Evolutionary conservation across 2,888 invertebrate species (phyloP).

Genomic region (Lycocerus yunnanus): DNA sequence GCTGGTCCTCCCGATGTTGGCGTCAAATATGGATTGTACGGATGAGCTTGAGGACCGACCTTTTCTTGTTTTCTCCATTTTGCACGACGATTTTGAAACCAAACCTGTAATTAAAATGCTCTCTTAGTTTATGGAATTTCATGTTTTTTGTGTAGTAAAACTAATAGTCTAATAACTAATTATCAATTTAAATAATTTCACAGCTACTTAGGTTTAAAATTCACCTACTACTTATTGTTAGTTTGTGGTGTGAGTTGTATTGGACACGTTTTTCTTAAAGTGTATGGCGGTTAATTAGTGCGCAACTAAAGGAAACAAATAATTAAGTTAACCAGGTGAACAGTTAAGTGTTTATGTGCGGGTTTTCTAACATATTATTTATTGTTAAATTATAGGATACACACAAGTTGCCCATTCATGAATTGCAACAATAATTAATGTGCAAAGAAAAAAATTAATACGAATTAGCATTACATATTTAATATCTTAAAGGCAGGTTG

Average conservation of each 20-base stretch:
- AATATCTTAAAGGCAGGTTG: not conserved
- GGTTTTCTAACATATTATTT: constrained; percentile 33
- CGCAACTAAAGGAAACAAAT: constrained; percentile 26
- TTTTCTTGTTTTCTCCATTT: constrained; percentile 95
- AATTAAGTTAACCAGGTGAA: constrained; percentile 30
- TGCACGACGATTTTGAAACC: constrained; percentile 91
- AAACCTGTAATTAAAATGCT: constrained; percentile 68
- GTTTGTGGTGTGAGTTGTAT: not conserved
- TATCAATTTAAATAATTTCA: constrained; percentile 8
- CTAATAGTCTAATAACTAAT: not conserved
- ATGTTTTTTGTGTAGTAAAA: not conserved
- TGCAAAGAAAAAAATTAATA: constrained; percentile 5
- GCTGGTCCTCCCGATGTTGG: constrained; percentile 67
- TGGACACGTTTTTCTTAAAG: not conserved
- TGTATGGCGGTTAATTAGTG: constrained; percentile 17
- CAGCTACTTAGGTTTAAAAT: constrained; percentile 6
- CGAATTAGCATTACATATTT: not conserved
- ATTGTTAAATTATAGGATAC: constrained; percentile 32
- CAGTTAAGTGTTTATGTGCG: constrained; percentile 30
- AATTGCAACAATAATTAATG: constrained; percentile 14
- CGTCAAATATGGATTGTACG: constrained; percentile 83
- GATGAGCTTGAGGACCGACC: constrained; percentile 88
- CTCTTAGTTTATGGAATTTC: not conserved
- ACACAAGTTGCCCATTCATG: constrained; percentile 27
- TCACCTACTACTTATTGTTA: not conserved